Conservation (phyloP, 2,113 vertebrate species). For the Alectura lathami region DNA sequence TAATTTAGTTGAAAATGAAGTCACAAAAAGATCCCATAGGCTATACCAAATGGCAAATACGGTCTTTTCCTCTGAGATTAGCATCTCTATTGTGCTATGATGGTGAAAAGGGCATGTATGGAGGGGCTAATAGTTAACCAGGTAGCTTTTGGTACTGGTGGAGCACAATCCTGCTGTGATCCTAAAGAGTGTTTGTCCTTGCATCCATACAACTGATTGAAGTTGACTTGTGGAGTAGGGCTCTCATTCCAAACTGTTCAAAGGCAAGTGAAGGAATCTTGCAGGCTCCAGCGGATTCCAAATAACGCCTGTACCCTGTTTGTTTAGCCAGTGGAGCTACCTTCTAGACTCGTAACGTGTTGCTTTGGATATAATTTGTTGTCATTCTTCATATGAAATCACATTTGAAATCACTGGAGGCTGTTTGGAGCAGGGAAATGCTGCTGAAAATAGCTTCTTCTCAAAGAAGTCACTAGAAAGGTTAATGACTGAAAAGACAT, state of each 20-base stretch:
- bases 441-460: constrained; percentile 32
- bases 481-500: constrained; percentile 34
- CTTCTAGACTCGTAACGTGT: background rate
- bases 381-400: constrained; percentile 27
- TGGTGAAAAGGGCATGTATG: background rate
- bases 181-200: background rate
- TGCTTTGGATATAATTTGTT: constrained; percentile 31
- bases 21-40: background rate
- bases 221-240: background rate
- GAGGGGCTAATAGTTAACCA: background rate
- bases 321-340: background rate
- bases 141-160: background rate
- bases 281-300: background rate
- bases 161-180: background rate
- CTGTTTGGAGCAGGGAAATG: constrained; percentile 3
- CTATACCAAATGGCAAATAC: background rate
- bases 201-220: background rate
- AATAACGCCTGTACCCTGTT: background rate
- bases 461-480: constrained; percentile 25
- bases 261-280: background rate
- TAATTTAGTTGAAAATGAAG: background rate
- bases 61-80: background rate
- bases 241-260: background rate
- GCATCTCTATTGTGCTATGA: background rate
- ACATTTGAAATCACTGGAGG: constrained; percentile 17